A percentile compares a stretch with the other conserved stretches of the same genome.
These are phyloP conservation scores for Cephus spinipes DNA, from an alignment of 2,888 invertebrate genomes.

Conservation along the genomic window DNA sequence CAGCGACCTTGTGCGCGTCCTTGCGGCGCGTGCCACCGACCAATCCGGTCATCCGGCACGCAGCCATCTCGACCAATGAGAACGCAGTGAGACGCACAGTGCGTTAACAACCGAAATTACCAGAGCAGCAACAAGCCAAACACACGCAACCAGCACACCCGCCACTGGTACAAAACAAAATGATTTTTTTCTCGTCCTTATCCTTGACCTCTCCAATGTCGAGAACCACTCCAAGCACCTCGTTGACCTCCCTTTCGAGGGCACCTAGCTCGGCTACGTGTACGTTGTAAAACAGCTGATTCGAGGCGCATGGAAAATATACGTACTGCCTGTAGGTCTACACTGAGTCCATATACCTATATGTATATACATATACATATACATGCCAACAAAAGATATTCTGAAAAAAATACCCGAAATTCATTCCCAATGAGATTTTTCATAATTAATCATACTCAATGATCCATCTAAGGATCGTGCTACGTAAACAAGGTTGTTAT, in stretches of 20 bases:
- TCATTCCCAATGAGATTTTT: background rate
- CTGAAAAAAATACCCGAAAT: no score
- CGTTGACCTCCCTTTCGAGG: background rate
- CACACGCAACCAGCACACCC: background rate
- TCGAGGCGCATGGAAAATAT: background rate
- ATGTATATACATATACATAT: background rate
- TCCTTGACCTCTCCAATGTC: background rate
- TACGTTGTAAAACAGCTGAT: background rate
- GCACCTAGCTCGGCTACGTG: background rate
- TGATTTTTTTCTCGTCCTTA: background rate
- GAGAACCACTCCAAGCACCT: background rate
- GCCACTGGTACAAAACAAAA: no score
- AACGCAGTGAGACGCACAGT: background rate
- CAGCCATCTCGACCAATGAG: background rate
- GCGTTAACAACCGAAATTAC: background rate
- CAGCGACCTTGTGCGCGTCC: conserved; percentile 39
- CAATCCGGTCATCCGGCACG: conserved; percentile 21
- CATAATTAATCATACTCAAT: background rate
- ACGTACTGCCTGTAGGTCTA: background rate
- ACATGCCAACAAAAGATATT: no score
- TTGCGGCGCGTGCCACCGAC: conserved; percentile 28
- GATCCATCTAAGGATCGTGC: background rate
- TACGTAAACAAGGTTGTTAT: no score
- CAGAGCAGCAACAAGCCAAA: background rate
- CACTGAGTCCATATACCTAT: background rate